Evolutionary conservation across 2,888 invertebrate genomes (phyloP), one percentile per base, ranked within the genome.

Genomic region (Alentia gelatinosa): DNA sequence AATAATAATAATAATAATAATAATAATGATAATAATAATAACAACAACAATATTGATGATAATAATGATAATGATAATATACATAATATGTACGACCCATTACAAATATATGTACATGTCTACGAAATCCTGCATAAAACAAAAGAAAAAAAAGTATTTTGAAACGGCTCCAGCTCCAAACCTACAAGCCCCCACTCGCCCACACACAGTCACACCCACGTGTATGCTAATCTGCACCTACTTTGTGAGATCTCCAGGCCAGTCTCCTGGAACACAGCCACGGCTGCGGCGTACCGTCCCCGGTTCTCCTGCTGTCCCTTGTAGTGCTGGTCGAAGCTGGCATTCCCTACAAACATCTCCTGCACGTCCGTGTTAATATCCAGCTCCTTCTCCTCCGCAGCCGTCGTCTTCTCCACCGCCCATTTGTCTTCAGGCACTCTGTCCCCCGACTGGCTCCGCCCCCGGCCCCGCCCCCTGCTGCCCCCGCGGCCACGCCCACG

Each of bases 221-320:
- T n/a, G n/a, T n/a, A n/a, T n/a, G n/a, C n/a, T n/a, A n/a, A 40
- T 23, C 26, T 7, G 50, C 1, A 86, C 95, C 93, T 93, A 95
- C 95, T 95, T 90, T 94, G 94, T n/a, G 94, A 93, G 39, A 95
- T 92, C 26, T 94, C 94, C 39, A 95, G 94, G 0, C 95, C 94
- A 91, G 92, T 95, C 42, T 94, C 93, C 90, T 94, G 89, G 68
- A 95, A 91, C 4, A 94, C 94, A 0, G 94, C 94, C 93, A 95
- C 92, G 0, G 93, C 94, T 5, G 95, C 95, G 19, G 94, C 93
- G 91, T 95, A 95, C 84, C 95, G 92, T 9, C 91, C 91, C 75
- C 93, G 91, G 91, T 95, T 94, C 50, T 93, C 91, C 1, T 94
- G 92, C 91, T 95, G 95, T 0, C 93, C 95, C 3, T 93, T 92